Percentiles rank a stretch among this genome's conserved stretches.
Conservation (phyloP, 2,797 vertebrate species). For the Enteromius thamalakanensis region DNA sequence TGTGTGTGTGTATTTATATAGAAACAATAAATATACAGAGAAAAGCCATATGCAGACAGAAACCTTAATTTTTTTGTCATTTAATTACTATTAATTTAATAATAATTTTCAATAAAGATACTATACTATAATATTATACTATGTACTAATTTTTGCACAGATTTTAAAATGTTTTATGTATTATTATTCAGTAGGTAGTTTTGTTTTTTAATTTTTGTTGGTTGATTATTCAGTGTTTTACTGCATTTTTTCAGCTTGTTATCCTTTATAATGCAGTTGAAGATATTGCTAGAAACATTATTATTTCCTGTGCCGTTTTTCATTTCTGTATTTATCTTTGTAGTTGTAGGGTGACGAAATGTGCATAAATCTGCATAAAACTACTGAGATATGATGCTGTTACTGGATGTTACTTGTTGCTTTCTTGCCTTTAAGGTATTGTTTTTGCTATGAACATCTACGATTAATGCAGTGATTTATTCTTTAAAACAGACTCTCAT, state of each 20-base stretch:
- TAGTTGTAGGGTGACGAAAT: neutral
- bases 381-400: neutral
- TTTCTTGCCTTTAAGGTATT: neutral
- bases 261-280: neutral
- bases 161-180: neutral
- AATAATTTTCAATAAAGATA: no score
- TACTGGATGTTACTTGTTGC: neutral
- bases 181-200: neutral
- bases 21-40: no score
- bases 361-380: slow-evolving; percentile 19
- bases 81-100: no score
- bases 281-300: neutral
- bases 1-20: no score
- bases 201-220: neutral
- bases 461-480: neutral
- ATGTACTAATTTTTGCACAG: no score
- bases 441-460: neutral
- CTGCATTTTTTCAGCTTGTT: neutral
- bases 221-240: neutral
- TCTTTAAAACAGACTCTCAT: neutral
- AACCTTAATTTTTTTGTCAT: no score
- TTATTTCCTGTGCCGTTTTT: neutral
- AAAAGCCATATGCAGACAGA: no score
- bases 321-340: neutral
- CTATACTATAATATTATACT: no score